Conservation (phyloP, 1,140 invertebrate genomes). For the Lethrus apterus region DNA sequence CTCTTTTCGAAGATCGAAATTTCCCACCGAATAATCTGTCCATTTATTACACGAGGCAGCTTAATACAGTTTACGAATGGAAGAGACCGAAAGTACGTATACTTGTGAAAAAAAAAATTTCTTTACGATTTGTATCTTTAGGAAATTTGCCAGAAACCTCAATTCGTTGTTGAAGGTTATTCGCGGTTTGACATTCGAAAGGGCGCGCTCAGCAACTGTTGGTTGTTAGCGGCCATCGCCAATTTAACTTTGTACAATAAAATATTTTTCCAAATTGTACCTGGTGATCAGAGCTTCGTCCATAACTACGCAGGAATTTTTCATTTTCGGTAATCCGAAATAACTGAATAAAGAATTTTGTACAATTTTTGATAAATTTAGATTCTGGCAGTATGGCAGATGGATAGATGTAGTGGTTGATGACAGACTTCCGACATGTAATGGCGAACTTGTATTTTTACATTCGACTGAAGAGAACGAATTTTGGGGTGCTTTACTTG, state of each 20-base stretch:
- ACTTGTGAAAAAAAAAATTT: neutral
- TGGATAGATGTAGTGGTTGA: constrained; percentile 92
- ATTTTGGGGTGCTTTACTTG: constrained; percentile 96
- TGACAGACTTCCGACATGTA: constrained; percentile 86
- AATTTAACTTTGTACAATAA: constrained; percentile 83
- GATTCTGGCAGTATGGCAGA: constrained; percentile 93
- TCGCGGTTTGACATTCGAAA: constrained; percentile 96
- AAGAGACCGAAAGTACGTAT: constrained; percentile 60
- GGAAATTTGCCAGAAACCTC: constrained; percentile 85
- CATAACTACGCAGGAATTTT: constrained; percentile 90
- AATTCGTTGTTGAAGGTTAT: constrained; percentile 90
- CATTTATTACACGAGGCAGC: constrained; percentile 68
- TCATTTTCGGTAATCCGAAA: constrained; percentile 67
- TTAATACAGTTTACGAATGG: constrained; percentile 78
- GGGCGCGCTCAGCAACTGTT: constrained; percentile 95
- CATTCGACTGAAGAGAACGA: constrained; percentile 87
- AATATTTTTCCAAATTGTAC: constrained; percentile 90
- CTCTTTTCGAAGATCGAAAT: constrained; percentile 81
- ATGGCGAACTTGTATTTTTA: constrained; percentile 85
- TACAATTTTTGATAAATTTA: constrained; percentile 36
- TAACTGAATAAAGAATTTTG: neutral
- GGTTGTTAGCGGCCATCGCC: constrained; percentile 92
- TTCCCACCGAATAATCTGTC: constrained; percentile 74
- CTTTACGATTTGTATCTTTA: constrained; percentile 39
- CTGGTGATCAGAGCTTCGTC: constrained; percentile 88